Percentiles rank a stretch among this genome's conserved stretches.
Evolutionary conservation across 2,113 vertebrate genomes (phyloP).

Genomic region (Cyanoderma ruficeps): DNA sequence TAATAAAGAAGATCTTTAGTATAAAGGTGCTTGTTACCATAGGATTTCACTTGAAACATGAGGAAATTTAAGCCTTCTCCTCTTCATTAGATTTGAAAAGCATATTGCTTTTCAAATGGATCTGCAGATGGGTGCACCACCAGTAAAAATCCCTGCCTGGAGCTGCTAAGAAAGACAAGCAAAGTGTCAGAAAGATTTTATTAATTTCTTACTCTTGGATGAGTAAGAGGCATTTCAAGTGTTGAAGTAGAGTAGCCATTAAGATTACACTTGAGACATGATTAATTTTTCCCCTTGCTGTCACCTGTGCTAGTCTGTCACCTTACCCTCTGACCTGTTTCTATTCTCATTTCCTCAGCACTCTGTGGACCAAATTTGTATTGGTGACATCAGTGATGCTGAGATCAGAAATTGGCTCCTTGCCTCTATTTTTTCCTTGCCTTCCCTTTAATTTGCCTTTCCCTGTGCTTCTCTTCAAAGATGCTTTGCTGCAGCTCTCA

Average conservation of each 20-base stretch:
- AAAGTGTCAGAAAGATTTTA: neutral
- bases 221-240: neutral
- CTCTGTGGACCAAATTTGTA: neutral
- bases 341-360: neutral
- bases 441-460: constrained; percentile 25
- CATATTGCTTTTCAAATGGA: neutral
- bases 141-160: neutral
- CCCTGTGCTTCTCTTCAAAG: neutral
- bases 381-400: constrained; percentile 42
- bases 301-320: constrained; percentile 24
- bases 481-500: constrained; percentile 10
- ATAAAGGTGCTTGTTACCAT: neutral
- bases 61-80: neutral
- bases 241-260: constrained; percentile 1
- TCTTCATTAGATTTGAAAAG: neutral
- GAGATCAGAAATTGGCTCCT: constrained; percentile 61
- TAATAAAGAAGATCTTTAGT: neutral
- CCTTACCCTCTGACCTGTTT: constrained; percentile 25
- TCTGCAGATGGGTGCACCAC: neutral
- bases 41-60: neutral
- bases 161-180: neutral
- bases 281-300: constrained; percentile 33
- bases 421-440: constrained; percentile 14
- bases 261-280: neutral
- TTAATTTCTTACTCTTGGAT: neutral